A percentile compares a stretch with the other conserved stretches of the same genome.
Conservation (phyloP, 2,888 invertebrate species). For the Abscondita cerata region DNA sequence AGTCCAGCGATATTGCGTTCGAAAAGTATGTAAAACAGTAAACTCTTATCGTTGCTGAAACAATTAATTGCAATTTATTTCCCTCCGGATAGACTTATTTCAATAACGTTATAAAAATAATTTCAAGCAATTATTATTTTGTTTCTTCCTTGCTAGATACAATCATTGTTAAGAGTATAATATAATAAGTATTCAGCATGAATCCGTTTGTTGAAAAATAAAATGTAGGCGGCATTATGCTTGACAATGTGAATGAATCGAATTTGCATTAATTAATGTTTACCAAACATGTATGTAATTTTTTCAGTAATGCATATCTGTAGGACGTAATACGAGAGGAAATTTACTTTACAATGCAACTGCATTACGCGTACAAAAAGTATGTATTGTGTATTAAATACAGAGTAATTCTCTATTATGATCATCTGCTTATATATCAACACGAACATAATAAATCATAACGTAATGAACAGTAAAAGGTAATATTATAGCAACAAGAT, state of each 20-base stretch:
- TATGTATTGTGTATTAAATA: too few species aligned
- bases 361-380: constrained; percentile 5
- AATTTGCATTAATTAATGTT: constrained; percentile 26
- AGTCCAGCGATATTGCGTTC: too few species aligned
- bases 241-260: constrained; percentile 17
- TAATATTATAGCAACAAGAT: too few species aligned
- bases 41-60: too few species aligned
- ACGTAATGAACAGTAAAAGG: too few species aligned
- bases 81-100: too few species aligned
- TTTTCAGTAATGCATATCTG: constrained; percentile 18
- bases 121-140: not conserved
- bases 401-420: too few species aligned
- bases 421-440: too few species aligned
- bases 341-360: constrained; percentile 12
- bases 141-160: constrained; percentile 6
- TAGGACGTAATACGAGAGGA: constrained; percentile 19
- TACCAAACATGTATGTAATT: constrained; percentile 22
- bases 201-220: constrained; percentile 8
- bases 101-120: not conserved
- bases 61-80: too few species aligned
- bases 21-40: too few species aligned
- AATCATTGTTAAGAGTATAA: constrained; percentile 9
- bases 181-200: constrained; percentile 1
- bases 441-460: too few species aligned
- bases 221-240: constrained; percentile 17